Evolutionary conservation across 2,888 invertebrate genomes (phyloP).

Genomic region (Apodemia mormo): DNA sequence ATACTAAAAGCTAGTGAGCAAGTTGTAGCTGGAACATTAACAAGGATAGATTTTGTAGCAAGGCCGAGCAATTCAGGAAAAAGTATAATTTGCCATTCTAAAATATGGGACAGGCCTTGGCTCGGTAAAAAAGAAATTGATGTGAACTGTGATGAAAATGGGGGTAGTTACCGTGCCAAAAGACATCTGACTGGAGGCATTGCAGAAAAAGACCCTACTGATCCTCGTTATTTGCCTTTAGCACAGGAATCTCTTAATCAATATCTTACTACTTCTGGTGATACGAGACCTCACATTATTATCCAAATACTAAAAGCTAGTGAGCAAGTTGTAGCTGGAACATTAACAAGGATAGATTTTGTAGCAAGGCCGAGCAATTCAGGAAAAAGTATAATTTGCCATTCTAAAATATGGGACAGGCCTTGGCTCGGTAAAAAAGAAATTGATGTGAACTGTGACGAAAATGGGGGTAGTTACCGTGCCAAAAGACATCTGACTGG

Average conservation of each 20-base stretch:
- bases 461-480: too few species aligned
- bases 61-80: slow-evolving; percentile 33
- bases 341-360: slow-evolving; percentile 48
- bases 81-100: slow-evolving; percentile 57
- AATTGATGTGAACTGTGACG: slow-evolving; percentile 54
- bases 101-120: slow-evolving; percentile 80
- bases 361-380: slow-evolving; percentile 42
- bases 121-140: slow-evolving; percentile 54
- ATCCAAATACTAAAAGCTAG: slow-evolving; percentile 48
- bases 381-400: slow-evolving; percentile 48
- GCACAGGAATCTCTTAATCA: slow-evolving; percentile 50
- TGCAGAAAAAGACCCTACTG: slow-evolving; percentile 37
- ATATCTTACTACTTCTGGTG: slow-evolving; percentile 43
- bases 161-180: slow-evolving; percentile 40
- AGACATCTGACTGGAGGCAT: slow-evolving; percentile 40
- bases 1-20: slow-evolving; percentile 47
- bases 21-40: slow-evolving; percentile 48
- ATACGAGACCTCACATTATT: slow-evolving; percentile 40
- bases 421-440: slow-evolving; percentile 70
- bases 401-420: slow-evolving; percentile 72
- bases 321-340: slow-evolving; percentile 48
- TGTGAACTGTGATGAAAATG: slow-evolving; percentile 50
- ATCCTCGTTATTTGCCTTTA: slow-evolving; percentile 44
- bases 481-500: too few species aligned
- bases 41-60: slow-evolving; percentile 49